Evolutionary conservation across 2,888 invertebrate genomes (phyloP).

Genomic region (Brassicogethes aeneus): DNA sequence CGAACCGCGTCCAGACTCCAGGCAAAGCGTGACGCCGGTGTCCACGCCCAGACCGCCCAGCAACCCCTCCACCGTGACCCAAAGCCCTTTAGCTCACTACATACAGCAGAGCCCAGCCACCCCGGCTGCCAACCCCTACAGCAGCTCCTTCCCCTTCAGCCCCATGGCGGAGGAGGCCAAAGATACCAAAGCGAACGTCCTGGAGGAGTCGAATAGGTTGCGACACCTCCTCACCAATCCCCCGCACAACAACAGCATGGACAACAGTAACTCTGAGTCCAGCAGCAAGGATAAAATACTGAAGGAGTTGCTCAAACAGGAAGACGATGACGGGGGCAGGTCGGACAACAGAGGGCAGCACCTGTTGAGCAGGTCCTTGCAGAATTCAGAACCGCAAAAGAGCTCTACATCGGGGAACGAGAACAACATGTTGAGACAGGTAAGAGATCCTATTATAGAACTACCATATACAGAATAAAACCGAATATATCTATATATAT

Average conservation of each 20-base stretch:
- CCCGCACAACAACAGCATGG: constrained; percentile 35
- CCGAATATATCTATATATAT: too few relatives aligned
- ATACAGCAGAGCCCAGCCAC: constrained; percentile 47
- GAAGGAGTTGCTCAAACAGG: constrained; percentile 56
- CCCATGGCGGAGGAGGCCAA: constrained; percentile 50
- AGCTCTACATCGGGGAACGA: constrained; percentile 20
- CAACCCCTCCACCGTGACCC: constrained; percentile 38
- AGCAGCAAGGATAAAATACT: constrained; percentile 47
- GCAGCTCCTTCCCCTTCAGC: constrained; percentile 50
- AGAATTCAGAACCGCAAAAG: constrained; percentile 36
- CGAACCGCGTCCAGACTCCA: constrained; percentile 51
- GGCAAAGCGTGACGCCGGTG: constrained; percentile 52
- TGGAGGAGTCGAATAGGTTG: constrained; percentile 42
- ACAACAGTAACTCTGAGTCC: constrained; percentile 36
- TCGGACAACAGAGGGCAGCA: constrained; percentile 37
- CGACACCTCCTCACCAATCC: constrained; percentile 49
- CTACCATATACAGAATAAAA: too few relatives aligned
- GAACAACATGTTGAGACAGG: constrained; percentile 58
- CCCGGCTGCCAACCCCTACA: constrained; percentile 34
- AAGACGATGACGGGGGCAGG: constrained; percentile 51
- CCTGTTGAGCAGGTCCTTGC: constrained; percentile 29
- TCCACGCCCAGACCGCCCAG: constrained; percentile 52
- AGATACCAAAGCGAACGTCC: constrained; percentile 43
- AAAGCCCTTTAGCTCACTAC: constrained; percentile 42
- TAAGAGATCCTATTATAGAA: constrained; percentile 40